Conservation (phyloP, 2,797 vertebrate species). For the Coregonus sp. region DNA sequence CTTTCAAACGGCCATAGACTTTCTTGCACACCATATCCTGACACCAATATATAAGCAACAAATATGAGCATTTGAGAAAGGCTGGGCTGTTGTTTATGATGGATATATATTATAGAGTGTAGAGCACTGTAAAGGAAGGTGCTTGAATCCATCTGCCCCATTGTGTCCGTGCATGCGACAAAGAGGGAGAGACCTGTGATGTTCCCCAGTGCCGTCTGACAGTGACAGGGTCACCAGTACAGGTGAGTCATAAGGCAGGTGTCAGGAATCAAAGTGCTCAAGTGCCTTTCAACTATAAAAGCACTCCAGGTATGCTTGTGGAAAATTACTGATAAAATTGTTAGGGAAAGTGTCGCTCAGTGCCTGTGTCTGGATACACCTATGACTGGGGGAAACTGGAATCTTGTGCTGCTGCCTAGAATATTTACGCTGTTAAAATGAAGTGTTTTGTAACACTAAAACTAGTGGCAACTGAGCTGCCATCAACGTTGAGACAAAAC, state of each 20-base stretch:
- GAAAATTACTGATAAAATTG: background rate
- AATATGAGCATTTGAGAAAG: too few species aligned
- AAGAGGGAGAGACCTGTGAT: background rate
- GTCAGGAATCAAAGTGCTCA: background rate
- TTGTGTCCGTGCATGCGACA: background rate
- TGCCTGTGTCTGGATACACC: background rate
- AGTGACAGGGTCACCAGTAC: background rate
- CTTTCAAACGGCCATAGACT: background rate
- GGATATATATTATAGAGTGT: too few species aligned
- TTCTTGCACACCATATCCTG: too few species aligned
- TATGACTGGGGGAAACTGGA: background rate
- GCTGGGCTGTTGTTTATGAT: too few species aligned
- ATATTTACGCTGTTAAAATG: background rate
- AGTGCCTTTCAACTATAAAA: background rate
- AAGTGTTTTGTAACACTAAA: too few species aligned
- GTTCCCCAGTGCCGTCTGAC: background rate
- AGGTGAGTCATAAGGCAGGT: background rate
- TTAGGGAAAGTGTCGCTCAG: background rate
- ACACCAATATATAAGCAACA: too few species aligned
- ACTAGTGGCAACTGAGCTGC: too few species aligned
- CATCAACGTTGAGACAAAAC: too few species aligned
- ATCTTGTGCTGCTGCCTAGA: background rate
- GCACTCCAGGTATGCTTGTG: background rate
- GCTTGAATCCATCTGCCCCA: too few species aligned
- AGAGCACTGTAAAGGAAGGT: background rate